These are phyloP conservation scores for Drosophila quinaria DNA, from an alignment of 2,888 invertebrate genomes.

Conservation along the genomic window DNA sequence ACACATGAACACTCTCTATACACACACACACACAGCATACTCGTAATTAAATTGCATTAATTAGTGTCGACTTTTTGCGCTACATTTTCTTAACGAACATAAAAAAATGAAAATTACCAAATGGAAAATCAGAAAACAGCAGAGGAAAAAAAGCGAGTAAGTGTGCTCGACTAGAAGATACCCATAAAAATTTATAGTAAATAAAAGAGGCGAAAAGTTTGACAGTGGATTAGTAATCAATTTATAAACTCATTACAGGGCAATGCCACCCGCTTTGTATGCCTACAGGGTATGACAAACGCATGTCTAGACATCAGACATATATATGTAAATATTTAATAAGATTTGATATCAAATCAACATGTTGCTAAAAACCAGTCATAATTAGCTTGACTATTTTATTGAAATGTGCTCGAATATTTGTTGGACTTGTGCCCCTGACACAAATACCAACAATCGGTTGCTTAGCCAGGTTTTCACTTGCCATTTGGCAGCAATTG, in stretches of 20 bases:
- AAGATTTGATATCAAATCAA: conserved; percentile 37
- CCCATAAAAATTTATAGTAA: neutral
- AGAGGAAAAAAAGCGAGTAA: conserved; percentile 19
- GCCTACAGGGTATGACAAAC: neutral
- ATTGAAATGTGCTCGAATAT: conserved; percentile 23
- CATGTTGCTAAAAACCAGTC: conserved; percentile 42
- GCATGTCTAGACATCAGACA: neutral
- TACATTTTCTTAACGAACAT: conserved; percentile 56
- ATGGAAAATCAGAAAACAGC: conserved; percentile 47
- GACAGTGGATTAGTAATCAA: neutral
- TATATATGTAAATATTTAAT: conserved; percentile 13
- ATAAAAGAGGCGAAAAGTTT: neutral
- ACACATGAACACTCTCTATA: conserved; percentile 8
- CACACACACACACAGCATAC: conserved; percentile 23
- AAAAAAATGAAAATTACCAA: conserved; percentile 63
- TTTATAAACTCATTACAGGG: neutral
- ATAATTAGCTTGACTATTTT: conserved; percentile 36
- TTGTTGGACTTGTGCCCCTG: conserved; percentile 68
- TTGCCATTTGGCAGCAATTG: conserved; percentile 38
- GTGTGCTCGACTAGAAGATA: neutral
- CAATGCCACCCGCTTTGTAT: neutral
- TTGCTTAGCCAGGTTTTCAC: conserved; percentile 55
- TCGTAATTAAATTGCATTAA: conserved; percentile 77
- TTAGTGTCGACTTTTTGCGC: conserved; percentile 71
- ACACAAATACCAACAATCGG: conserved; percentile 63